Base-by-base conservation (phyloP, 2,797 vertebrate genomes). In the Harpagifer antarcticus region DNA sequence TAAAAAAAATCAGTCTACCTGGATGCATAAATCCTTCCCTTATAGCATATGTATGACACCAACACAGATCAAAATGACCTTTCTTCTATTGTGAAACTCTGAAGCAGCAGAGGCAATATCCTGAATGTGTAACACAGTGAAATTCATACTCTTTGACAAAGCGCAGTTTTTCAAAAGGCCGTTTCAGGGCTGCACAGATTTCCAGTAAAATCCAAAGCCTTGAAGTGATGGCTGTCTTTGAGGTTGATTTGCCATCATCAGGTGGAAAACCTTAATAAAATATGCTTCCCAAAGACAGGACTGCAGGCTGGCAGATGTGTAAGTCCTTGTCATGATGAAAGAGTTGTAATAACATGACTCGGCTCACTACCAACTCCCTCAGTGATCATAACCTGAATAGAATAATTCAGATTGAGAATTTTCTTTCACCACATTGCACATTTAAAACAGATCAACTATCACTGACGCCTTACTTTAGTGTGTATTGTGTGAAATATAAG, bases 241-340 rank as follows among this genome's bases (percentile, higher is more conserved):
- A 63, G 44, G 27, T 37, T 65, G 63, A 78, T 78, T 76, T 68
- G 62, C 63, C 61, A 64, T 71, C 66, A 63, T 55, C 47, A 12
- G 66, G 77, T 77, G 66, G 68, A 23, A 52, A 48, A 52, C 17
- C 64, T 61, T 48, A 53, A 59, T 76, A 37, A 62, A 49, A 49
- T 8, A n/a, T n/a, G 64, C 48, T 53, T 70, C 57, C 62, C 20
- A 10, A 69, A 19, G 66, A 58, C 59, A 6, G 20, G 17, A 59
- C 43, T 9, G 12, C 64, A 33, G 23, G 42, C 57, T 61, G 50
- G 23, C 68, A 55, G 68, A 64, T 79, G 59, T 58, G 58, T 4
- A 20, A 54, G 62, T 60, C 74, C 17, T 50, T 72, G 58, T 62
- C 33, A 50, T 67, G 47, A 78, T 69, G 42, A 75, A 83, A 68